Conservation (phyloP, 2,113 vertebrate species). For the Cariama cristata region DNA sequence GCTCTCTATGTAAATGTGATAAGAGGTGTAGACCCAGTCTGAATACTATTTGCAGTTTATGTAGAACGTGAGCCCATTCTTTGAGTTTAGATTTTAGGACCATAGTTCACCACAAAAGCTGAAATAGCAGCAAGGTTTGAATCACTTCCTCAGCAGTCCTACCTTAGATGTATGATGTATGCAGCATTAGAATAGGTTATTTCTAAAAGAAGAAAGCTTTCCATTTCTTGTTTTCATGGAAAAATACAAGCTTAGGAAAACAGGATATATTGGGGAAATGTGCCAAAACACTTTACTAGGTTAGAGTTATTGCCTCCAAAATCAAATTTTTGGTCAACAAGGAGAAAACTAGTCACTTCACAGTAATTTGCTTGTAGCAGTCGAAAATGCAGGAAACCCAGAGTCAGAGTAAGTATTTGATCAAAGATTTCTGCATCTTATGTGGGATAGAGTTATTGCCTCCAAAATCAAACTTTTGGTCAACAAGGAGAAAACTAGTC, state of each 20-base stretch:
- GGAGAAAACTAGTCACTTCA: not conserved
- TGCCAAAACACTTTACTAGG: not conserved
- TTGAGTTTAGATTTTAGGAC: not conserved
- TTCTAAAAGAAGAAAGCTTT: not conserved
- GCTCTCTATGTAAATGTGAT: not conserved
- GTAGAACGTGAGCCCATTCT: not conserved
- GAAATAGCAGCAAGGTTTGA: not conserved
- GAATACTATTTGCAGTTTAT: not conserved
- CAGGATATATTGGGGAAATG: not conserved
- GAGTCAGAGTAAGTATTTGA: not conserved
- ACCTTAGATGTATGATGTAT: not conserved
- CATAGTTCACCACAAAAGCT: not conserved
- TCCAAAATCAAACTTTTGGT: not conserved
- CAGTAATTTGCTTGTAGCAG: not conserved
- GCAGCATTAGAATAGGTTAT: not conserved
- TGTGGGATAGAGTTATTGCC: not conserved
- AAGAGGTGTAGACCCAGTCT: not conserved
- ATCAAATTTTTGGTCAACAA: not conserved
- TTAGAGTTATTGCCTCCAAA: not conserved
- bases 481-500: not conserved
- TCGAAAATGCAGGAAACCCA: not conserved
- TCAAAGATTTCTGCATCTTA: not conserved
- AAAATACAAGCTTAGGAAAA: not conserved
- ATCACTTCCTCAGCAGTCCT: not conserved
- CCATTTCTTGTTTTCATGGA: not conserved